Evolutionary conservation across 2,113 vertebrate genomes (phyloP).

Genomic region (Myocastor coypus): DNA sequence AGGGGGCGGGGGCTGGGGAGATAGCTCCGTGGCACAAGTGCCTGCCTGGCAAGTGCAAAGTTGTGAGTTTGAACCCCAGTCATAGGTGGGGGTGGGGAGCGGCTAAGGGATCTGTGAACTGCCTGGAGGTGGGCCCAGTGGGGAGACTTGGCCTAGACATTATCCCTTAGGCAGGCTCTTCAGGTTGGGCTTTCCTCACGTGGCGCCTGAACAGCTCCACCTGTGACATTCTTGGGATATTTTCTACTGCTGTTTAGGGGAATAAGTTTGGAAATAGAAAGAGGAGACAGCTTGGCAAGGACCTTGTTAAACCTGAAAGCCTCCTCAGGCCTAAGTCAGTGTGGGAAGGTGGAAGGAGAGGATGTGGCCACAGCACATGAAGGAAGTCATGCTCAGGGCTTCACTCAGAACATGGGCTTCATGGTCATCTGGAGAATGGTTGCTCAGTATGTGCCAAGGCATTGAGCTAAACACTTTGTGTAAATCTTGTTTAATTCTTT

Average conservation of each 20-base stretch:
- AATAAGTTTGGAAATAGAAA: background rate
- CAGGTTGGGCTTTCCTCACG: background rate
- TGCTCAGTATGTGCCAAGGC: background rate
- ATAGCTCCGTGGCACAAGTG: no score
- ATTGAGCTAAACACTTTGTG: background rate
- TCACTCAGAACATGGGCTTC: background rate
- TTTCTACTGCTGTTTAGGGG: background rate
- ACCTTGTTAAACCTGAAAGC: background rate
- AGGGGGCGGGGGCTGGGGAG: no score
- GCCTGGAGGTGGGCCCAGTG: background rate
- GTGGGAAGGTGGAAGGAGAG: background rate
- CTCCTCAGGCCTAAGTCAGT: background rate
- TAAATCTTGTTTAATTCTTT: background rate
- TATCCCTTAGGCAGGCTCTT: background rate
- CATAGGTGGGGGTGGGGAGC: no score
- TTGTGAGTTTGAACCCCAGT: no score
- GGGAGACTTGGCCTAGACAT: background rate
- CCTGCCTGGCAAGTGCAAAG: no score
- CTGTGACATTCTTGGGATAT: background rate
- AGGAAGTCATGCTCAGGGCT: background rate
- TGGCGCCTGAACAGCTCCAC: no score
- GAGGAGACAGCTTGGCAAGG: background rate
- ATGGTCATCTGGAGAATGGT: background rate
- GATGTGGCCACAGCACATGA: background rate
- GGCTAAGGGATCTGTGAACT: background rate